Base-by-base conservation (phyloP, 2,113 vertebrate genomes). In the Lamprologus callipterus region DNA sequence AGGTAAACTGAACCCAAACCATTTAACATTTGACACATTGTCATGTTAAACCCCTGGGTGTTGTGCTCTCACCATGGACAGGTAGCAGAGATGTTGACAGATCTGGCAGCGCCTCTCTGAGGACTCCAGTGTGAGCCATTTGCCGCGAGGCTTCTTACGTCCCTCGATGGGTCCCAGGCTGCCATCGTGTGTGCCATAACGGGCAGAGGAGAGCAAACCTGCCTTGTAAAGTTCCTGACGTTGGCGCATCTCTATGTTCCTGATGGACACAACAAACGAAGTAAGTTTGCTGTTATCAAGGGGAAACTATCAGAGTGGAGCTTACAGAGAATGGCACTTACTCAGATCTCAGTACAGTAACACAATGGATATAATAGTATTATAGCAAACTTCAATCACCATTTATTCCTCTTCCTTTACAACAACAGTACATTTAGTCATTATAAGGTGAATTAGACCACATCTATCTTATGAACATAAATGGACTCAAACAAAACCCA, bases 191-290 rank as follows among this genome's bases (percentile, higher is more conserved):
- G 97, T 97, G 90, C 98, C 98, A 0, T 99, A 99, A 94, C 98
- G 98, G 1, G 98, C 98, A 0, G 98, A 98, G 40, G 97, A 99
- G 82, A 97, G 98, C 85, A 99, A 97, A 84, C 99, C 99, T 0
- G 98, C 98, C 91, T 98, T 96, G 8, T 97, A 99, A 79, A 99
- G 97, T 95, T 99, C 97, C 96, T 95, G 96, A 92, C 99, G 97
- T 95, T 99, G 98, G 92, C 95, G 97, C 96, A 99, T 96, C 97
- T 99, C 99, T 87, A 97, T 98, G 95, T 99, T 99, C 98, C 98
- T 99, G 88, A 68, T 51, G 37, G 42, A 84, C 4, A 73, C 21
- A 19, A 81, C 4, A 73, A 73, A 40, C 10, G 23, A 42, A 45
- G 14, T 63, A 16, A 2, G 6, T 10, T 49, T 35, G 9, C 42